phyloP scores from a whole-genome alignment of 2,113 vertebrate genomes.

The Bos indicus region DNA sequence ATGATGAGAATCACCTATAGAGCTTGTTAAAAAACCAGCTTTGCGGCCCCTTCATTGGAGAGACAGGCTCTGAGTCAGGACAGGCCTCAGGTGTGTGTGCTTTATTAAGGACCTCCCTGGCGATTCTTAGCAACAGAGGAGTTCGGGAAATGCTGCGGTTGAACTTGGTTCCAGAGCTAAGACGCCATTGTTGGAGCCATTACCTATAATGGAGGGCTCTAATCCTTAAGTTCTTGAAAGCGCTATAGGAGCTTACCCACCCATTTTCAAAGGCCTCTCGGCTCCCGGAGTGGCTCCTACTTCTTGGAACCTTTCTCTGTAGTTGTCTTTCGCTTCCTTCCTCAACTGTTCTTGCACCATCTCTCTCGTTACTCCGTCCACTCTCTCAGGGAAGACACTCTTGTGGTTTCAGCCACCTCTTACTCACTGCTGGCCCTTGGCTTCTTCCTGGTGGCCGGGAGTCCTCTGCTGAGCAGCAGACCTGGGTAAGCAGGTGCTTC shows the following conservation, averaged over 20 bases:
- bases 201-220: no score
- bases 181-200: not conserved
- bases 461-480: not conserved
- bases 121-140: not conserved
- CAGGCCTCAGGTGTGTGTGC: not conserved
- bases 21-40: not conserved
- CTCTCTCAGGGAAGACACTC: not conserved
- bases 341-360: not conserved
- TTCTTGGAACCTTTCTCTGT: not conserved
- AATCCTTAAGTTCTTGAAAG: not conserved
- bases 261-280: not conserved
- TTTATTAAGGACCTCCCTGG: not conserved
- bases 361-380: not conserved
- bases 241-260: not conserved
- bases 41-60: not conserved
- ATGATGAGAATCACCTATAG: not conserved
- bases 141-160: not conserved
- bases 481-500: not conserved
- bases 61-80: not conserved
- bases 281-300: not conserved
- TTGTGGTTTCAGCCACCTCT: not conserved
- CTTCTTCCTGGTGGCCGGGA: not conserved
- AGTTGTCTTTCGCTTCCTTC: not conserved
- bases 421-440: not conserved
- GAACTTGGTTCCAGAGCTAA: not conserved